phyloP scores from a whole-genome alignment of 2,888 invertebrate genomes.

The Choristoneura rosaceana region DNA sequence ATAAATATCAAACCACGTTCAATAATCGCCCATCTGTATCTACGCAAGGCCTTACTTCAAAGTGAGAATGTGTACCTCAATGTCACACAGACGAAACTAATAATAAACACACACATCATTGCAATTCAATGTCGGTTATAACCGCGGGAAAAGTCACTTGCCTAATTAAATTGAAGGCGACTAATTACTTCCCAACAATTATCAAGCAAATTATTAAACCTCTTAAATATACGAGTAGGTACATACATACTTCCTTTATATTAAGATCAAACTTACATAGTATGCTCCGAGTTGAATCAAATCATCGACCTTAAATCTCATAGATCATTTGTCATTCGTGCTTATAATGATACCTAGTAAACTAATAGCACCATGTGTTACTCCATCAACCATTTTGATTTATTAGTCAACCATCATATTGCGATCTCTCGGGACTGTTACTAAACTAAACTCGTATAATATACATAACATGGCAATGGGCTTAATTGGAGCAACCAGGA shows the following conservation, averaged over 20 bases:
- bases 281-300: neutral
- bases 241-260: slow-evolving; percentile 5
- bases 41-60: slow-evolving; percentile 61
- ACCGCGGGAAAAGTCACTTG: slow-evolving; percentile 52
- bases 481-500: slow-evolving; percentile 46
- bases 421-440: slow-evolving; percentile 52
- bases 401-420: slow-evolving; percentile 54
- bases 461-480: slow-evolving; percentile 46
- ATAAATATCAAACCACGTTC: slow-evolving; percentile 50
- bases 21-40: slow-evolving; percentile 56
- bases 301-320: slow-evolving; percentile 20
- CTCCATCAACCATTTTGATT: slow-evolving; percentile 60
- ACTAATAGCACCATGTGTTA: slow-evolving; percentile 49
- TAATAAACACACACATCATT: slow-evolving; percentile 58
- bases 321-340: slow-evolving; percentile 60
- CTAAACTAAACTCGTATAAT: slow-evolving; percentile 48
- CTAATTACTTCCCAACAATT: slow-evolving; percentile 25
- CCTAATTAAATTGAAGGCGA: slow-evolving; percentile 32
- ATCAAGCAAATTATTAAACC: neutral
- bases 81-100: slow-evolving; percentile 61
- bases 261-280: neutral
- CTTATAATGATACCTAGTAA: slow-evolving; percentile 46
- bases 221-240: neutral
- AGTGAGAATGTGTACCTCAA: slow-evolving; percentile 63
- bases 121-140: slow-evolving; percentile 47